Evolutionary conservation across 2,113 vertebrate genomes (phyloP), one percentile per base, ranked within the genome.

Genomic region (Varanus salvator): DNA sequence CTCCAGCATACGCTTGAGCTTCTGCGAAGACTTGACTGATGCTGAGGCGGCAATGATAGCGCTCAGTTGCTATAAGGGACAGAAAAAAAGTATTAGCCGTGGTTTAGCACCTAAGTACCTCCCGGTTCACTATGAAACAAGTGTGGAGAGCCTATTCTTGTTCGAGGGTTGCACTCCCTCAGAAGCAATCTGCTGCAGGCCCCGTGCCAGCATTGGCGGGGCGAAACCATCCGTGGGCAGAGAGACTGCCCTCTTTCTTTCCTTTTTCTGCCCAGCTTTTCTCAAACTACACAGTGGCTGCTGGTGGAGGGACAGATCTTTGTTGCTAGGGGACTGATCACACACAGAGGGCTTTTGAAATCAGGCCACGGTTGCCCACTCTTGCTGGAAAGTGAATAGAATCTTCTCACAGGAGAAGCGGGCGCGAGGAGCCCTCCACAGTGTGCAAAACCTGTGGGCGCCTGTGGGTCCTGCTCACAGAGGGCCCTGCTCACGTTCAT

Each of bases 41-140:
- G 98, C 98, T 0, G 99, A 99, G 19, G 99, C 98, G 0, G 99
- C 98, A 5, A 99, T 99, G 96, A 99, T 97, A 74, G 98, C 98
- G 0, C 99, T 99, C 94, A 99, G 97, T 97, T 99, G 99, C 99
- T 99, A 91, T 64, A 93, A 90, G 91, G 86, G 95, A 1, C 23
- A 85, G 54, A 85, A 31, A 7, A 25, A 31, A 2, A 77, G 6
- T 31, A 68, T 78, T 85, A 34, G 17, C 6, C 52, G 31, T n/a
- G 3, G 54, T 50, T 11, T 19, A 54, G 23, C 4, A 68, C 44
- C 19, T 21, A 34, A 57, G 21, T 7, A 85, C 44, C 31, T 85
- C 54, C 11, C 2, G 2, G 27, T 38, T 64, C 21, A 29, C 2
- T 84, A 27, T n/a, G 25, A 8, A 85, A 52, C 17, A 5, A 60